Percentiles rank a stretch among this genome's conserved stretches.
Conservation (phyloP, 2,113 vertebrate genomes). For the Silurus glanis region DNA sequence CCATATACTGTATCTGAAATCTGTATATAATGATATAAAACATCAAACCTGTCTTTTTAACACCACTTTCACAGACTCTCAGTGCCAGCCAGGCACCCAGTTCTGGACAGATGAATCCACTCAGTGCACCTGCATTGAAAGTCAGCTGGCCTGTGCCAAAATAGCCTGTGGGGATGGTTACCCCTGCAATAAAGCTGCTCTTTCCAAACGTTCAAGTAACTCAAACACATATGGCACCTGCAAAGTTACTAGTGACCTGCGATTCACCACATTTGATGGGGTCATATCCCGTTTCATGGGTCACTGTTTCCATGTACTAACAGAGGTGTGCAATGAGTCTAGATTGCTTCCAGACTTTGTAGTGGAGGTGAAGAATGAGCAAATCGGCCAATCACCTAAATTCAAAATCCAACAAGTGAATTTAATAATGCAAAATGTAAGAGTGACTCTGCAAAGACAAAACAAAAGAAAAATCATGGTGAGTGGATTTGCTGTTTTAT, state of each 20-base stretch:
- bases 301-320: constrained; percentile 78
- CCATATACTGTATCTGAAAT: not conserved
- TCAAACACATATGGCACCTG: constrained; percentile 67
- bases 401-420: constrained; percentile 69
- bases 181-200: constrained; percentile 67
- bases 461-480: constrained; percentile 75
- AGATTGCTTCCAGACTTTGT: constrained; percentile 72
- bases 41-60: not conserved
- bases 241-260: constrained; percentile 69
- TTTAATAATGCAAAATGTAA: constrained; percentile 62
- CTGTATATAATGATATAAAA: not conserved
- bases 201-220: constrained; percentile 28
- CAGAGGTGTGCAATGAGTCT: constrained; percentile 70
- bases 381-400: constrained; percentile 60
- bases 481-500: constrained; percentile 49
- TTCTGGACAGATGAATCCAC: constrained; percentile 75
- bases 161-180: constrained; percentile 64
- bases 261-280: constrained; percentile 80
- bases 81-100: constrained; percentile 66
- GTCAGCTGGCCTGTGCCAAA: constrained; percentile 69
- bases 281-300: constrained; percentile 72
- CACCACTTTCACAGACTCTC: constrained; percentile 57
- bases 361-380: constrained; percentile 74
- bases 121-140: constrained; percentile 72
- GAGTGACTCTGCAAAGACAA: constrained; percentile 68